A percentile compares a stretch with the other conserved stretches of the same genome.
These are phyloP conservation scores for Bombus picipes DNA, from an alignment of 1,140 invertebrate genomes.

Conservation along the genomic window DNA sequence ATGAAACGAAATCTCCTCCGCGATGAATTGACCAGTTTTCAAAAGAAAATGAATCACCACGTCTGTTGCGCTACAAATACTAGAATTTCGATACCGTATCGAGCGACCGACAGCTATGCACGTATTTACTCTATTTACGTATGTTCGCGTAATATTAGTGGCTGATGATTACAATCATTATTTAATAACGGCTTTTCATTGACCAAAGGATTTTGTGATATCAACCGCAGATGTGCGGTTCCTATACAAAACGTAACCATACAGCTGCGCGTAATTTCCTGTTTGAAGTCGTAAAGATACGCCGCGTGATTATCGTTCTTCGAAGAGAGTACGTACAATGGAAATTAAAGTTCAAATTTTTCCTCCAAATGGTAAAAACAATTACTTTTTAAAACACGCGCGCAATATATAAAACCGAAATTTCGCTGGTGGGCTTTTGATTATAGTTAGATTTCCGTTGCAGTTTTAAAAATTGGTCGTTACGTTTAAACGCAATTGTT, in stretches of 20 bases:
- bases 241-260: not conserved
- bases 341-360: not conserved
- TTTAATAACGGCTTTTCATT: conserved; percentile 33
- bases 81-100: not conserved
- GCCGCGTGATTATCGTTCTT: not conserved
- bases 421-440: not conserved
- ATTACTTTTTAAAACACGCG: not conserved
- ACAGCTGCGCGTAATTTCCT: not conserved
- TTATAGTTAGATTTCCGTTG: not conserved
- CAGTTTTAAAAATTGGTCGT: not conserved
- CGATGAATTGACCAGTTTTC: not conserved
- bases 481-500: not conserved
- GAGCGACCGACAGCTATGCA: not conserved
- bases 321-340: too few species aligned
- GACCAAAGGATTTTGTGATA: conserved; percentile 13
- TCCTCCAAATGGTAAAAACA: not conserved
- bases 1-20: not conserved
- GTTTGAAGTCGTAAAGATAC: not conserved
- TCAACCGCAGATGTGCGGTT: not conserved
- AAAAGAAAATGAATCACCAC: not conserved
- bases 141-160: not conserved
- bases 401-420: not conserved
- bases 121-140: not conserved
- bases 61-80: not conserved
- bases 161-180: not conserved